Percentiles rank a stretch among this genome's conserved stretches.
These are phyloP conservation scores for Cabera pusaria DNA, from an alignment of 2,888 invertebrate species.

Conservation along the genomic window DNA sequence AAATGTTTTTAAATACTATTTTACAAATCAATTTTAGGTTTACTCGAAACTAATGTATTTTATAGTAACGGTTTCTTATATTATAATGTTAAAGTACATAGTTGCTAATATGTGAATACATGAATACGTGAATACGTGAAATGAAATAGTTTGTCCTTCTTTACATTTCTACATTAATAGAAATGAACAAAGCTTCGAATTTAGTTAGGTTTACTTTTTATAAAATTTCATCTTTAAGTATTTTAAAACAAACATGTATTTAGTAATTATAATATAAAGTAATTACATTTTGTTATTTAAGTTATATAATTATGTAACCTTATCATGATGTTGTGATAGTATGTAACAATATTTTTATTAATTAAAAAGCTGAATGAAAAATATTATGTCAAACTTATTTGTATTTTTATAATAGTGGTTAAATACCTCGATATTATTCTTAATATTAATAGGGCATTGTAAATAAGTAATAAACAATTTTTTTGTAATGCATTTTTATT, in stretches of 20 bases:
- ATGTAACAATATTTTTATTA: slow-evolving; percentile 26
- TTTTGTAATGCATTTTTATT: no score
- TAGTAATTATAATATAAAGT: no score
- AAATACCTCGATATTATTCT: slow-evolving; percentile 21
- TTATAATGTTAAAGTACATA: not conserved
- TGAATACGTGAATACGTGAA: slow-evolving; percentile 3
- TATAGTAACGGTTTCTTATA: slow-evolving; percentile 21
- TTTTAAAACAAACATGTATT: no score
- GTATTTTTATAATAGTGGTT: not conserved
- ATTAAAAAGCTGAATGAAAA: slow-evolving; percentile 5
- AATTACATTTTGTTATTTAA: no score
- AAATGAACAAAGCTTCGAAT: not conserved
- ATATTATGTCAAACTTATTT: not conserved
- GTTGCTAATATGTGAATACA: slow-evolving; percentile 6
- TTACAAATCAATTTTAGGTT: no score
- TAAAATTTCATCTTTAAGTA: no score
- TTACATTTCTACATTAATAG: no score
- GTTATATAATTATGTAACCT: no score
- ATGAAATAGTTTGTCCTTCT: no score
- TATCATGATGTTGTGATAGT: slow-evolving; percentile 45
- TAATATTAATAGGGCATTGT: slow-evolving; percentile 33
- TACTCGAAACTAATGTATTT: no score
- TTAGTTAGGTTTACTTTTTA: no score
- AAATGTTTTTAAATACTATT: slow-evolving; percentile 39
- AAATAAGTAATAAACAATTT: slow-evolving; percentile 28